Percentiles rank a stretch among this genome's conserved stretches.
These are phyloP conservation scores for Caenorhabditis sp. DNA, from an alignment of 2,888 invertebrate genomes.

Conservation along the genomic window DNA sequence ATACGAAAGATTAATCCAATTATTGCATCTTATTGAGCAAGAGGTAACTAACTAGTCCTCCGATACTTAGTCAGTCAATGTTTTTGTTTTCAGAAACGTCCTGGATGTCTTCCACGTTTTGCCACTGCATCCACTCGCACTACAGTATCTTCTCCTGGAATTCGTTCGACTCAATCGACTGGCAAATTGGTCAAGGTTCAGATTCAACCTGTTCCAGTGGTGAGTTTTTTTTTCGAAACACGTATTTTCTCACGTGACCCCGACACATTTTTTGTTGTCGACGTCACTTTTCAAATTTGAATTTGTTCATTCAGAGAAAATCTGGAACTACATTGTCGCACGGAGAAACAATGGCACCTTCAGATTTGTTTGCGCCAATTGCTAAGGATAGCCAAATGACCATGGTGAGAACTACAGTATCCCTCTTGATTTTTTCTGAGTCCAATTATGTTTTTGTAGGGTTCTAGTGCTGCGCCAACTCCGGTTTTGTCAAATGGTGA, in stretches of 20 bases:
- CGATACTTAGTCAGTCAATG: background rate
- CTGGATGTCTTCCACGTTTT: background rate
- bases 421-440: too few relatives aligned
- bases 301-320: too few relatives aligned
- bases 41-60: background rate
- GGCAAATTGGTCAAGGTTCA: background rate
- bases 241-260: background rate
- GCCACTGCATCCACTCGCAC: background rate
- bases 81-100: background rate
- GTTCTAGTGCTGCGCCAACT: background rate
- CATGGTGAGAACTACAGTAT: background rate
- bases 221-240: background rate
- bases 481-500: background rate
- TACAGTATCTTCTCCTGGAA: background rate
- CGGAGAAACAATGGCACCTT: conserved; percentile 4
- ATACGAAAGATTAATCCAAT: background rate
- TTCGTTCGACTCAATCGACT: too few relatives aligned
- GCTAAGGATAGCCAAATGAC: conserved; percentile 6
- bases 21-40: background rate
- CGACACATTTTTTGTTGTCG: too few relatives aligned
- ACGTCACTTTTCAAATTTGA: too few relatives aligned
- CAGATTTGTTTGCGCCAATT: background rate
- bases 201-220: background rate
- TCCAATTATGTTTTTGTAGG: background rate
- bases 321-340: background rate